Conservation (phyloP, 2,888 invertebrate genomes). For the Erynnis tages region DNA sequence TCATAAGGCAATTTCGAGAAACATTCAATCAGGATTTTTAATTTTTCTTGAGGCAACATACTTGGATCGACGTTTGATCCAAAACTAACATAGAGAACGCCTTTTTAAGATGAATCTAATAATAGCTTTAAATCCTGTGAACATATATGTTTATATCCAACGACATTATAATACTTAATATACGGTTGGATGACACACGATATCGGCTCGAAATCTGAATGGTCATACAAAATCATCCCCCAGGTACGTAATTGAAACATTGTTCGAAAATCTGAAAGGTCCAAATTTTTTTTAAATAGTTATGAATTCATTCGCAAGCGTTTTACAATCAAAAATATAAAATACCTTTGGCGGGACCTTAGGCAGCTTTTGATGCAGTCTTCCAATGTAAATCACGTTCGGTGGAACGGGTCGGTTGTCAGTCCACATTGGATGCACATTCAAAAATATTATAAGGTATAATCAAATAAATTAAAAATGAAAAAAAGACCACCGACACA, state of each 20-base stretch:
- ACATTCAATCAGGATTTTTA: constrained; percentile 33
- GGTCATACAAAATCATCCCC: no score
- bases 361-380: constrained; percentile 47
- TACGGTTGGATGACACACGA: no score
- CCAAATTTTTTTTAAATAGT: no score
- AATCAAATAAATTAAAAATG: no score
- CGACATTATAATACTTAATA: no score
- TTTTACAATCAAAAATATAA: no score
- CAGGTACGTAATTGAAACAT: no score
- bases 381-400: constrained; percentile 41
- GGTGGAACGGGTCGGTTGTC: constrained; percentile 43
- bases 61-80: constrained; percentile 47
- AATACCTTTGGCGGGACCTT: constrained; percentile 48
- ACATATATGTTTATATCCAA: background rate
- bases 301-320: no score
- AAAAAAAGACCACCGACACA: no score
- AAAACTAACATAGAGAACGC: constrained; percentile 54
- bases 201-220: no score
- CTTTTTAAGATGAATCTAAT: constrained; percentile 51
- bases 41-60: constrained; percentile 31
- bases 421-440: constrained; percentile 42
- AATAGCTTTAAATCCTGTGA: constrained; percentile 54
- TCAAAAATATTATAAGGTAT: no score
- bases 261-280: no score
- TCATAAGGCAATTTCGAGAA: constrained; percentile 49